Evolutionary conservation across 2,113 vertebrate species (phyloP).

Genomic region (Scartelaos histophorus): DNA sequence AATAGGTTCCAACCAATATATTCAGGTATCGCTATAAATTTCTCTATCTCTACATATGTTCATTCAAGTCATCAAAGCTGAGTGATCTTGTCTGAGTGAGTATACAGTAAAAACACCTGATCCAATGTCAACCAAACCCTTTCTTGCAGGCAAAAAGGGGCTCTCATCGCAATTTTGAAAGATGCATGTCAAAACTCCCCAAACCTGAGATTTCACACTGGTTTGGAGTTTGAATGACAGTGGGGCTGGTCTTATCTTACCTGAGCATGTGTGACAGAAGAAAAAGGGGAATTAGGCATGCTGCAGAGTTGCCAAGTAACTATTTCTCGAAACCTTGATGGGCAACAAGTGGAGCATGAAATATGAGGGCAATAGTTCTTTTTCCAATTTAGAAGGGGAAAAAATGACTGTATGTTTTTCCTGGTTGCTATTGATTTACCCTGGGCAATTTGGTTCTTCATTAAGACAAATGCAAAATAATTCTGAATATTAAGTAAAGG

Average conservation of each 20-base stretch:
- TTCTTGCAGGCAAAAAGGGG: constrained; percentile 4
- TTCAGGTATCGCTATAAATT: too few species aligned
- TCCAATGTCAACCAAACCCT: not conserved
- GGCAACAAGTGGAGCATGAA: constrained; percentile 5
- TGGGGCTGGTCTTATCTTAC: not conserved
- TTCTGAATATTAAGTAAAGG: not conserved
- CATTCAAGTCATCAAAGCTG: not conserved
- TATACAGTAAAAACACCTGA: not conserved
- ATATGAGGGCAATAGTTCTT: not conserved
- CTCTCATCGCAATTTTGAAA: not conserved
- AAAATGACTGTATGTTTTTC: not conserved
- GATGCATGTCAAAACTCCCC: not conserved
- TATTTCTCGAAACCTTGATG: constrained; percentile 7
- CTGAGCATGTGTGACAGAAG: constrained; percentile 7
- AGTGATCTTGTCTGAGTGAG: not conserved
- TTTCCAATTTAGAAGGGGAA: not conserved
- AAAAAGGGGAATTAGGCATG: constrained; percentile 6
- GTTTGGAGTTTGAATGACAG: constrained; percentile 9
- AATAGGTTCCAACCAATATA: too few species aligned
- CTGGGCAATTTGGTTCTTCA: not conserved
- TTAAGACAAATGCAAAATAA: not conserved
- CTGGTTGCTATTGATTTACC: not conserved
- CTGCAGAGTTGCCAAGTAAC: not conserved
- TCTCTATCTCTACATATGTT: too few species aligned
- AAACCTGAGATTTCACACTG: constrained; percentile 6